phyloP scores from a whole-genome alignment of 2,797 vertebrate genomes.

The Cyprinella venusta region DNA sequence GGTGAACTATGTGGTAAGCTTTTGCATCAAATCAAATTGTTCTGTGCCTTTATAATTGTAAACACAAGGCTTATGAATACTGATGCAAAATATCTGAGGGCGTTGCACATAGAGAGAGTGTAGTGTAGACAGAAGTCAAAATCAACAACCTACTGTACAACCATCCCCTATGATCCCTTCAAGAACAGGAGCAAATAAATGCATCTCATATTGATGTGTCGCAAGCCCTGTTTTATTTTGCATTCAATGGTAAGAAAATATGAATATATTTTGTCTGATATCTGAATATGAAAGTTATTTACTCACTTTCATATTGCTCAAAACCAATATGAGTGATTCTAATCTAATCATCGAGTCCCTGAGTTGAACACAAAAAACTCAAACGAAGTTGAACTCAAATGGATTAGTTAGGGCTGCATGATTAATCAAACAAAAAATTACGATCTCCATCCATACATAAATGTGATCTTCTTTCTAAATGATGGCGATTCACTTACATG shows the following conservation, averaged over 20 bases:
- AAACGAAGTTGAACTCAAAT: too few species aligned
- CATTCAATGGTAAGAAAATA: not conserved
- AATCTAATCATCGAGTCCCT: too few species aligned
- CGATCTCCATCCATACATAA: too few species aligned
- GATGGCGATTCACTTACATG: too few species aligned
- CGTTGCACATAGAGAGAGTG: not conserved
- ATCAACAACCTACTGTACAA: conserved; percentile 8
- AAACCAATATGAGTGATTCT: not conserved
- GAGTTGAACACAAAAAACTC: too few species aligned
- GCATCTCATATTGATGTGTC: conserved; percentile 11
- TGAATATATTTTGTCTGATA: not conserved
- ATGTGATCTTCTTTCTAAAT: too few species aligned
- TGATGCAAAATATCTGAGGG: not conserved
- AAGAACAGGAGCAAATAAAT: conserved; percentile 1
- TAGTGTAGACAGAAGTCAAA: not conserved
- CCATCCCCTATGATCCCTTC: conserved; percentile 14
- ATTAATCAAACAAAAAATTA: too few species aligned
- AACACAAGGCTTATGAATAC: not conserved
- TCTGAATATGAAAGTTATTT: not conserved
- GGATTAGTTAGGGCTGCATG: too few species aligned
- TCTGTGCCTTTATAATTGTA: not conserved
- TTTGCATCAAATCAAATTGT: conserved; percentile 2
- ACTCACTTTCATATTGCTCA: not conserved
- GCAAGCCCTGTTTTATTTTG: conserved; percentile 4
- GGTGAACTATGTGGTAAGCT: not conserved